Conservation (phyloP, 2,113 vertebrate genomes). For the Aegotheles bennettii region DNA sequence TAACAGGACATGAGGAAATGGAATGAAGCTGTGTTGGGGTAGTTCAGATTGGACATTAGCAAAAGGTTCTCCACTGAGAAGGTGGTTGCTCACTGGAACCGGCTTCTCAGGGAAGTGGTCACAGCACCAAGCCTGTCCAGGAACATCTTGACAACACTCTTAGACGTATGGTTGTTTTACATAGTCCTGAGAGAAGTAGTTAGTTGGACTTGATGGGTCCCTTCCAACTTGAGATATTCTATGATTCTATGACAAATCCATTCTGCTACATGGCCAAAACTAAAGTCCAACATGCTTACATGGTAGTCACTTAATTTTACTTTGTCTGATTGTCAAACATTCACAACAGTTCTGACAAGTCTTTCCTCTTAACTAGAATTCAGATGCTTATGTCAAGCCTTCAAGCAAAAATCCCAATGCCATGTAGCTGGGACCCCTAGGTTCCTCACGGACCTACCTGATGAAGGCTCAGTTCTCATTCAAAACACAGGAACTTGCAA, state of each 20-base stretch:
- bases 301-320: neutral
- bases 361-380: neutral
- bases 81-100: neutral
- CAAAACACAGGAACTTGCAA: neutral
- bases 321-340: neutral
- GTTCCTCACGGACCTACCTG: neutral
- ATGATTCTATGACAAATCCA: too few relatives aligned
- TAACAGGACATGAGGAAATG: neutral
- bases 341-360: neutral
- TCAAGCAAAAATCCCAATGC: neutral
- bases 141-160: fast-evolving
- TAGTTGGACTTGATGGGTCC: neutral
- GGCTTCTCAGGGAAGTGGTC: neutral
- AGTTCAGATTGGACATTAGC: neutral
- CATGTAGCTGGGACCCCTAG: neutral
- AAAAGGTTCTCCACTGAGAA: neutral
- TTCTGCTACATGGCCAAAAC: neutral
- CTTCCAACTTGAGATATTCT: neutral
- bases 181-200: neutral
- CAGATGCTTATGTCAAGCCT: neutral
- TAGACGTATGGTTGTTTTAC: neutral
- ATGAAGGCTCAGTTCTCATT: neutral
- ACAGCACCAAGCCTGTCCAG: neutral
- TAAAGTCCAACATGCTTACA: neutral
- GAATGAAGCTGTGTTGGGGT: neutral